phyloP scores from a whole-genome alignment of 1,140 invertebrate species.

The Psilanteris sp. region DNA sequence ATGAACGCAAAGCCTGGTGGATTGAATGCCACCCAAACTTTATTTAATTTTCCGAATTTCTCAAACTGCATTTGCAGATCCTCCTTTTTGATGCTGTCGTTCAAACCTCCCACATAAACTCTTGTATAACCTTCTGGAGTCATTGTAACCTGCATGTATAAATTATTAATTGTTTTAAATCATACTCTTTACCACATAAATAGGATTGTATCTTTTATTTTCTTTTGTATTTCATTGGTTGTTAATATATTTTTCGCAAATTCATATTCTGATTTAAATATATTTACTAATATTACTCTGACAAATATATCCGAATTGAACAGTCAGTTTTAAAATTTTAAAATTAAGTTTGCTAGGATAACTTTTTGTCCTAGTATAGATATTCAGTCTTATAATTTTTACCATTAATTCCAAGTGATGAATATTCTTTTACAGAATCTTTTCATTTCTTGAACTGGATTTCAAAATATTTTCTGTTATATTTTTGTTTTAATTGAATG shows the following conservation, averaged over 20 bases:
- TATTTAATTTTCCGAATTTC: conserved; percentile 95
- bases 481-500: too few species aligned
- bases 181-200: too few species aligned
- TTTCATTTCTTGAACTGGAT: too few species aligned
- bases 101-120: conserved; percentile 91
- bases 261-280: background rate
- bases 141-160: conserved; percentile 70
- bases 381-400: too few species aligned
- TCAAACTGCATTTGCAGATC: conserved; percentile 91
- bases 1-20: conserved; percentile 99
- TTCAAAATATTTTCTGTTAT: too few species aligned
- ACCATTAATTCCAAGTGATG: too few species aligned
- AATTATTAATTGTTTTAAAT: conserved; percentile 50
- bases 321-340: conserved; percentile 14
- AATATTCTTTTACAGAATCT: too few species aligned
- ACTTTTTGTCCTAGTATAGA: too few species aligned
- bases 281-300: background rate
- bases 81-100: conserved; percentile 91
- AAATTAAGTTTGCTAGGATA: too few species aligned
- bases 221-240: background rate
- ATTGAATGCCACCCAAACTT: conserved; percentile 97
- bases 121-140: conserved; percentile 82
- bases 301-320: conserved; percentile 49
- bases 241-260: background rate
- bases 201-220: too few species aligned